Conservation (phyloP, 1,140 invertebrate genomes). For the Eurosta solidaginis region DNA sequence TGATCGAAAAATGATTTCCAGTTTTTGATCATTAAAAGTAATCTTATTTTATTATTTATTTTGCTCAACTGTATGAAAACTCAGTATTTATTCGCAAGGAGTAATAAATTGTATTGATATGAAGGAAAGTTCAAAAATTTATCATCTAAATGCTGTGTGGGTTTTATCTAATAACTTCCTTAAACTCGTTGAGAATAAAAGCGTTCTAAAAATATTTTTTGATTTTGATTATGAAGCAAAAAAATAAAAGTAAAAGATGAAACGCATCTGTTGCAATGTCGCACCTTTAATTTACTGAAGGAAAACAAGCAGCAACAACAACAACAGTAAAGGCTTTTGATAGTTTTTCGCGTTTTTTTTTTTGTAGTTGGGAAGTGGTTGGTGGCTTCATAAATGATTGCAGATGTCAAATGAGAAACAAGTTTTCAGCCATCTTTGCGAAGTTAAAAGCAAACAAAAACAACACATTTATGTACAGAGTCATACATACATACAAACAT, state of each 20-base stretch:
- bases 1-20: too few relatives aligned
- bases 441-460: neutral
- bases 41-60: too few relatives aligned
- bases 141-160: too few relatives aligned
- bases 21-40: too few relatives aligned
- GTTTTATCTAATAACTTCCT: too few relatives aligned
- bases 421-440: slow-evolving; percentile 19
- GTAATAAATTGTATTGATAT: too few relatives aligned
- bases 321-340: neutral
- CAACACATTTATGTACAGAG: neutral
- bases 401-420: slow-evolving; percentile 11
- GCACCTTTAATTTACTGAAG: slow-evolving; percentile 22
- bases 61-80: too few relatives aligned
- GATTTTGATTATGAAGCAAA: too few relatives aligned
- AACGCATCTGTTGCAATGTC: slow-evolving; percentile 30
- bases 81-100: too few relatives aligned
- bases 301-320: slow-evolving; percentile 22
- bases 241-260: neutral
- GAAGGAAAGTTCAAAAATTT: too few relatives aligned
- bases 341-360: neutral
- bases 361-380: neutral
- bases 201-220: too few relatives aligned
- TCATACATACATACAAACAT: neutral
- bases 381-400: slow-evolving; percentile 27
- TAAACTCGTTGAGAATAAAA: too few relatives aligned